Percentiles rank a stretch among this genome's conserved stretches.
These are phyloP conservation scores for Rhyacophila evoluta DNA, from an alignment of 2,888 invertebrate species.

Conservation along the genomic window DNA sequence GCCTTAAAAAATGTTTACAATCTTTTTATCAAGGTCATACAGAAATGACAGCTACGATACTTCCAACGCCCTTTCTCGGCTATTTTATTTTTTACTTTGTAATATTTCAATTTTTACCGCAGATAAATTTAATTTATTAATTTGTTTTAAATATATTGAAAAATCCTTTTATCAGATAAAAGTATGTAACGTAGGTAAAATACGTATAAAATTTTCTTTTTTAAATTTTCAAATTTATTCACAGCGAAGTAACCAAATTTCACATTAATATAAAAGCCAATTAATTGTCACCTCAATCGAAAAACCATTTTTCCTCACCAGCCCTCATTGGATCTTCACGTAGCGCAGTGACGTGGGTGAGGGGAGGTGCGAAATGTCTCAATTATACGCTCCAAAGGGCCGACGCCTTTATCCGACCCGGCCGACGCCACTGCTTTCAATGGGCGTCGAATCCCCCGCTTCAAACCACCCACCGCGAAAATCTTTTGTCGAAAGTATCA, in stretches of 20 bases:
- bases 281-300: constrained; percentile 32
- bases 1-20: too few species aligned
- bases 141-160: too few species aligned
- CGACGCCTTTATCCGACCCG: constrained; percentile 43
- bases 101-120: too few species aligned
- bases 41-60: too few species aligned
- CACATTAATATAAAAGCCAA: not conserved
- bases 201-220: too few species aligned
- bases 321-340: not conserved
- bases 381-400: constrained; percentile 52
- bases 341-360: not conserved
- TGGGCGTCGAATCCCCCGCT: not conserved
- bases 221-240: too few species aligned
- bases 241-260: constrained; percentile 11
- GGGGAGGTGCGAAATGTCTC: constrained; percentile 43
- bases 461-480: constrained; percentile 20
- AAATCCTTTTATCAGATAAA: too few species aligned
- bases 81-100: too few species aligned
- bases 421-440: constrained; percentile 20
- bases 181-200: too few species aligned
- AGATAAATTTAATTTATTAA: too few species aligned
- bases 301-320: constrained; percentile 23
- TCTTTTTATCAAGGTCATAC: too few species aligned
- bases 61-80: too few species aligned
- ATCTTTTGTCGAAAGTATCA: constrained; percentile 48